phyloP scores from a whole-genome alignment of 2,113 vertebrate species.

The Arenaria interpres region DNA sequence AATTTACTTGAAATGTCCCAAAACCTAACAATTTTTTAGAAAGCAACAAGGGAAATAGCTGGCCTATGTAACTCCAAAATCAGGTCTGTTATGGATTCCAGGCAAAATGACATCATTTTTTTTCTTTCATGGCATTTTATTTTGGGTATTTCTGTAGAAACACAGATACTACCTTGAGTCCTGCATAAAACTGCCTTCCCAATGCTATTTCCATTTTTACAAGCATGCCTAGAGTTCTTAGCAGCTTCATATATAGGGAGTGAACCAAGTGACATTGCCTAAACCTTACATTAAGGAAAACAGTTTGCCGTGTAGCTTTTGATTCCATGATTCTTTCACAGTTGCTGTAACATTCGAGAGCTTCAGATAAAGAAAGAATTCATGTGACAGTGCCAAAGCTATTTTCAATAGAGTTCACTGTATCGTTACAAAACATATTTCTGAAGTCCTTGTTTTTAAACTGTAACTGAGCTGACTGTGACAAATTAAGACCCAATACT shows the following conservation, averaged over 20 bases:
- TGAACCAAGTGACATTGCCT: background rate
- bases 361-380: background rate
- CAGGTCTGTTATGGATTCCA: background rate
- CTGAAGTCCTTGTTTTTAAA: background rate
- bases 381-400: background rate
- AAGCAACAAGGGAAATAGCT: background rate
- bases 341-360: background rate
- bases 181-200: background rate
- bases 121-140: background rate
- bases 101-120: background rate
- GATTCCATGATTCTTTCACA: background rate
- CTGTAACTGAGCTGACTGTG: background rate
- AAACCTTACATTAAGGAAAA: background rate
- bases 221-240: background rate
- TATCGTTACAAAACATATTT: background rate
- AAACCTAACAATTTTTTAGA: background rate
- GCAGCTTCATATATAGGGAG: background rate
- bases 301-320: background rate
- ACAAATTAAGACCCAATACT: background rate
- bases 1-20: background rate
- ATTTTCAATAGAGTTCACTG: background rate
- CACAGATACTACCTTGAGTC: background rate
- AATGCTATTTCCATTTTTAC: background rate
- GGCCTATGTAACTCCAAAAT: background rate
- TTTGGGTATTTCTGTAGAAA: background rate